Evolutionary conservation across 2,888 invertebrate species (phyloP), one percentile per base, ranked within the genome.

Genomic region (Tortricodes alternella): DNA sequence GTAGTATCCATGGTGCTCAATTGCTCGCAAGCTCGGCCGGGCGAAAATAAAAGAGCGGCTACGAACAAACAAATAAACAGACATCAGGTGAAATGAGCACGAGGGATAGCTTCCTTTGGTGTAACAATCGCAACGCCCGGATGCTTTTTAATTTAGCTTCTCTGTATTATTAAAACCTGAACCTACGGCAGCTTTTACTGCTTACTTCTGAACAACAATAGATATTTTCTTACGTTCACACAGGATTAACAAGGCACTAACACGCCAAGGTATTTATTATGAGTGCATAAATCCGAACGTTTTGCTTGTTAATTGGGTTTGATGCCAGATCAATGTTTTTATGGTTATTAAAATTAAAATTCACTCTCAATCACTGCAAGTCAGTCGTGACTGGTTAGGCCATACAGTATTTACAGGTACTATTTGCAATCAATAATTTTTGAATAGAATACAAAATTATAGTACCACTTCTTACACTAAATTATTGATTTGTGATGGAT

Each of bases 71-170:
- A 44, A 44, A 27, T 29, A 38, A 27, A 37, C 39, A 50, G 39
- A 39, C 39, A 58, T 60, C 53, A 52, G 49, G 46, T 71, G 74
- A 74, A 76, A 77, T 73, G 75, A 77, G 70, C 65, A 68, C 71
- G 58, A 65, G 66, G 68, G 69, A 71, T 74, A 73, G 68, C 74
- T 75, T 73, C 71, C 77, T 79, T 72, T 73, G 67, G 64, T 66
- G 70, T 70, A 68, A 68, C 78, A 73, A 80, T 81, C 78, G 74
- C 72, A 74, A 76, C 76, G 83, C 79, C 62, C 78, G 80, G 79
- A 67, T 79, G 83, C 82, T 81, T 88, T 89, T 89, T 87, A 88
- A 89, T 88, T 85, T 85, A 84, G 81, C 87, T 80, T 73, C 80
- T 77, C 79, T 79, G 80, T 84, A 80, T 81, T 85, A 87, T 88